Percentiles rank a stretch among this genome's conserved stretches.
phyloP scores from a whole-genome alignment of 2,888 invertebrate genomes.

The Synanthedon myopaeformis region DNA sequence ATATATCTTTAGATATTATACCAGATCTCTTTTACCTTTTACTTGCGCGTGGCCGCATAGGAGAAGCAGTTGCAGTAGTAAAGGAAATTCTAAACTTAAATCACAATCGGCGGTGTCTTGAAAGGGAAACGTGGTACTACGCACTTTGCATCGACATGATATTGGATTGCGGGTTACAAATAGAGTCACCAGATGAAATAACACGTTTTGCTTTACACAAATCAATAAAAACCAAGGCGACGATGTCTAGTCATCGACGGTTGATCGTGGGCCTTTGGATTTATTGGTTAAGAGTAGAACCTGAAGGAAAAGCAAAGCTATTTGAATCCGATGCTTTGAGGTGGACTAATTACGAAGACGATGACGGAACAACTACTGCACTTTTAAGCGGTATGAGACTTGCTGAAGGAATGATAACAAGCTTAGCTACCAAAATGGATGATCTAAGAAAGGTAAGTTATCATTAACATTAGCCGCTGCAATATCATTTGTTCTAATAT shows the following conservation, averaged over 20 bases:
- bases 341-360: conserved; percentile 29
- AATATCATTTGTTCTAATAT: conserved; percentile 1
- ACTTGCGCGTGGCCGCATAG: conserved; percentile 48
- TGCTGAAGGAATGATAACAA: conserved; percentile 58
- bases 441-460: conserved; percentile 45
- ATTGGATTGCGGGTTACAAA: conserved; percentile 66
- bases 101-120: conserved; percentile 24
- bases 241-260: conserved; percentile 34
- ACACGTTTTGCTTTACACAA: conserved; percentile 45
- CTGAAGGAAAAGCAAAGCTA: conserved; percentile 40
- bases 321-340: conserved; percentile 51
- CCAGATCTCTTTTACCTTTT: conserved; percentile 56
- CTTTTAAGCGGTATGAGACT: conserved; percentile 46
- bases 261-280: conserved; percentile 51
- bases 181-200: conserved; percentile 59
- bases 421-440: conserved; percentile 54
- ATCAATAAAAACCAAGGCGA: conserved; percentile 26
- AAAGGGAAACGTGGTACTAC: conserved; percentile 65
- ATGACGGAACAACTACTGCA: conserved; percentile 34
- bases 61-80: conserved; percentile 60
- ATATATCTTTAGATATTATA: conserved; percentile 47
- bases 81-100: conserved; percentile 33
- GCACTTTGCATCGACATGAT: conserved; percentile 69
- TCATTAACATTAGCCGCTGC: background rate
- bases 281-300: conserved; percentile 48